These are phyloP conservation scores for Ypsolopha sequella DNA, from an alignment of 2,888 invertebrate genomes.

Conservation along the genomic window DNA sequence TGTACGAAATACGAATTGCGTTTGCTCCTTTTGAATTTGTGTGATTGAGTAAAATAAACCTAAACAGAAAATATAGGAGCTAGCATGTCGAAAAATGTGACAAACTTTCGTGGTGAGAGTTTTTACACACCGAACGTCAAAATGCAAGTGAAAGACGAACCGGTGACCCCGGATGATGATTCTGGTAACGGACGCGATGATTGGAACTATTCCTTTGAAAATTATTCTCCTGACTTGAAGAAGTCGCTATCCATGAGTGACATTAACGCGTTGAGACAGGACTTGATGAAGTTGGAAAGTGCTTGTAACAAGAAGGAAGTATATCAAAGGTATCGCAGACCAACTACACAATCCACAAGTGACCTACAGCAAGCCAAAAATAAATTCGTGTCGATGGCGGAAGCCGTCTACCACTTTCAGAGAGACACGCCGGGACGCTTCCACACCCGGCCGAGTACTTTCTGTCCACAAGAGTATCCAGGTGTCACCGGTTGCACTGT, in stretches of 20 bases:
- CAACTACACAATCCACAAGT: conserved; percentile 9
- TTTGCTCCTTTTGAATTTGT: no score
- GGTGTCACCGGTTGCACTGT: conserved; percentile 42
- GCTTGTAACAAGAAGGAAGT: conserved; percentile 20
- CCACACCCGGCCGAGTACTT: conserved; percentile 33
- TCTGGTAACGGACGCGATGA: conserved; percentile 36
- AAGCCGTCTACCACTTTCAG: conserved; percentile 68
- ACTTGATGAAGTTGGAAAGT: conserved; percentile 26
- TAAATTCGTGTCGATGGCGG: conserved; percentile 72
- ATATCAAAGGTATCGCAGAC: conserved; percentile 27
- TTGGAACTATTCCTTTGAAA: conserved; percentile 30
- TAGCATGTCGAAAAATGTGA: conserved; percentile 47
- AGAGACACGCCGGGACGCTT: conserved; percentile 73
- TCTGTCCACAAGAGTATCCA: conserved; percentile 24
- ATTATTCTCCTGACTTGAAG: conserved; percentile 31
- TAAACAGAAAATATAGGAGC: background rate
- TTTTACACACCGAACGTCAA: conserved; percentile 35
- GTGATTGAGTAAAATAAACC: no score
- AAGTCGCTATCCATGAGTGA: conserved; percentile 58
- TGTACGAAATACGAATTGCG: no score
- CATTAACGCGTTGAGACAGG: conserved; percentile 32
- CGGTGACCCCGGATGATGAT: conserved; percentile 34
- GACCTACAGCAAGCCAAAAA: conserved; percentile 29
- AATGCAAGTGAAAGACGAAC: conserved; percentile 43
- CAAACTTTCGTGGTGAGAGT: conserved; percentile 47